Evolutionary conservation across 2,113 vertebrate species (phyloP), one percentile per base, ranked within the genome.

Genomic region (rabbit (Oryctolagus cuniculus)): DNA sequence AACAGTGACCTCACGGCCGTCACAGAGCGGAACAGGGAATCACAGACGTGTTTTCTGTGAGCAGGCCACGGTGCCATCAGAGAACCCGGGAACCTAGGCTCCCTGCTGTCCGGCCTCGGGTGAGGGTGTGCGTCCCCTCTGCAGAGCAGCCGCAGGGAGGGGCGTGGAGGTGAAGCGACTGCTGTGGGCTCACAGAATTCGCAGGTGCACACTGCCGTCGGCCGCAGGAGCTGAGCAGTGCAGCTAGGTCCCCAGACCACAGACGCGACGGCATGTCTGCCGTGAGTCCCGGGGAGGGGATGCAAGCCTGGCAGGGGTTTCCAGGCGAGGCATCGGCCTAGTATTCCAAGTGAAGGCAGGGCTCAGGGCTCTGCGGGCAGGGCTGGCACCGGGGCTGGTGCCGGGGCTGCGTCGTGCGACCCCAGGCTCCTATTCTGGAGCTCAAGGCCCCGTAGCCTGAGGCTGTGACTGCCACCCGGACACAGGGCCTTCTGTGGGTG

Each of bases 1-100:
- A 90, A 81, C 55, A 77, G 17, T 67, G 85, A 94, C 64, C 64
- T 78, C 90, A 91, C 61, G 82, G 83, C n/a, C 12, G 67, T 19
- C 21, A 29, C 55, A 93, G 92, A 78, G 77, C 1, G 74, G 29
- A 73, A 44, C 29, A 31, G n/a, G n/a, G 63, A 84, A 77, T 83
- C 25, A 27, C 25, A 31, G 70, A 10, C 3, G 6, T 4, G n/a
- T 38, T 84, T 87, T 73, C 24, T 64, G 58, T 91, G 63, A 85
- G 64, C 55, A 73, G 77, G 82, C 17, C 55, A 58, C 13, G 17
- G 55, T 15, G 55, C 55, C 55, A 19, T 58, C 55, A 58, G 55
- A 58, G 55, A 19, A 58, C 15, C 55, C 13, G 17, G 55, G 55
- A 58, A 58, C 6, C 55, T 19, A 10, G 55, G 55, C 55, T 58